Evolutionary conservation across 1,140 invertebrate genomes (phyloP).

Genomic region (Eriosoma lanigerum): DNA sequence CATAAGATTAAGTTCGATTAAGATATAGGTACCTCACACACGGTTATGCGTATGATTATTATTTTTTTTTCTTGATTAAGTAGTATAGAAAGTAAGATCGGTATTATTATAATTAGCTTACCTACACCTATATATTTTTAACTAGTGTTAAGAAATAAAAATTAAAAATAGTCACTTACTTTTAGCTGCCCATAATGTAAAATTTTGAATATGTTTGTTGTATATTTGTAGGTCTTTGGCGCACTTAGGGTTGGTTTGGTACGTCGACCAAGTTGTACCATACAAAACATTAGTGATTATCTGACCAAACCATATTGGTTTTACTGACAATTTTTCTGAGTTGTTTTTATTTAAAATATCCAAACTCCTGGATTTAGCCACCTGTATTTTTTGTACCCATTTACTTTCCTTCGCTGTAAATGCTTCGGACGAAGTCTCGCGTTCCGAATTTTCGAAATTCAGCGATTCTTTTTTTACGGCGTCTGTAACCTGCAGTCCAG

Average conservation of each 20-base stretch:
- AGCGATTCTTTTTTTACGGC: neutral
- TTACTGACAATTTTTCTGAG: neutral
- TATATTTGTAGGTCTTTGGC: neutral
- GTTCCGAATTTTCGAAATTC: neutral
- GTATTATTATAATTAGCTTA: no score
- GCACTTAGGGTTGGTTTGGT: neutral
- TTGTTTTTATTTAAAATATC: neutral
- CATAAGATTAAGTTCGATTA: no score
- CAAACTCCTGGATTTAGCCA: neutral
- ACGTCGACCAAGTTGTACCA: neutral
- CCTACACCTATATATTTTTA: no score
- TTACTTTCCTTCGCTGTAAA: neutral
- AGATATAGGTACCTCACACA: no score
- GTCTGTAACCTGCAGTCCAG: neutral
- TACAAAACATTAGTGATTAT: conserved; percentile 4
- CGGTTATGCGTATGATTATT: no score
- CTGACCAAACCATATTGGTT: neutral
- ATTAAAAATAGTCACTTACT: neutral
- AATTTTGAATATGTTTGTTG: neutral
- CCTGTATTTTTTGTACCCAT: neutral
- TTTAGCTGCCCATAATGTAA: conserved; percentile 12
- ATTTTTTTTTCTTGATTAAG: no score
- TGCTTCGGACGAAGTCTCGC: neutral
- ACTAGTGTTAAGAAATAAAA: neutral
- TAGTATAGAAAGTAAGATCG: no score